These are phyloP conservation scores for Hyles euphorbiae DNA, from an alignment of 1,140 invertebrate genomes.

Conservation along the genomic window DNA sequence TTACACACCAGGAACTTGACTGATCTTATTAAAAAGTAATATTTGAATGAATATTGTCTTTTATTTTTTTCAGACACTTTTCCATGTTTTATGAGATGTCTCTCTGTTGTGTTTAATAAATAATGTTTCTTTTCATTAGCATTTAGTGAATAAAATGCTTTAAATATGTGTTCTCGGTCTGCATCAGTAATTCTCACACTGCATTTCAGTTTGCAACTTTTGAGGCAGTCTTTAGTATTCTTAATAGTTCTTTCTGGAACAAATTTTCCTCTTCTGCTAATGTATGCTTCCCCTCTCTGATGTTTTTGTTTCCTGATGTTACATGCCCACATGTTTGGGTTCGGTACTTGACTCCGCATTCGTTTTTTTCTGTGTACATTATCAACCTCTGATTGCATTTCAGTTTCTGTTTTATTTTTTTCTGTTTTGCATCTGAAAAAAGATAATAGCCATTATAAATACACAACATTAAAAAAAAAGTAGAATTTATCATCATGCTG, in stretches of 20 bases:
- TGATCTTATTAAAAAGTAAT: slow-evolving; percentile 58
- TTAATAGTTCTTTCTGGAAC: slow-evolving; percentile 49
- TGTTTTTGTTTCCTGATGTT: slow-evolving; percentile 62
- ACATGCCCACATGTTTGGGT: slow-evolving; percentile 57
- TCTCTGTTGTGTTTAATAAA: slow-evolving; percentile 60
- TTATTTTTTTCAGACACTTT: slow-evolving; percentile 38
- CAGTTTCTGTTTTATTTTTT: slow-evolving; percentile 27
- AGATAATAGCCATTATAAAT: not conserved
- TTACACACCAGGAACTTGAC: slow-evolving; percentile 58
- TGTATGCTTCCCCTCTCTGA: slow-evolving; percentile 62
- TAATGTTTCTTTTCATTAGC: slow-evolving; percentile 67
- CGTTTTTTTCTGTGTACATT: slow-evolving; percentile 24
- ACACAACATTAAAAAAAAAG: too few species aligned
- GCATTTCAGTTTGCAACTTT: slow-evolving; percentile 59
- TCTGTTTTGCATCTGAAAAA: slow-evolving; percentile 47
- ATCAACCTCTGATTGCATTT: slow-evolving; percentile 18
- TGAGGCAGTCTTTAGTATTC: slow-evolving; percentile 61
- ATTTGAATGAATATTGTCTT: slow-evolving; percentile 59
- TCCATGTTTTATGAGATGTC: slow-evolving; percentile 41
- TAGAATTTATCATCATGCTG: not conserved
- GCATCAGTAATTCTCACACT: slow-evolving; percentile 52
- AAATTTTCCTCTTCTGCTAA: slow-evolving; percentile 58
- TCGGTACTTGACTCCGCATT: slow-evolving; percentile 36
- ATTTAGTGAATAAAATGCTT: slow-evolving; percentile 64
- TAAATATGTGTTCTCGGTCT: slow-evolving; percentile 63